A percentile compares a stretch with the other conserved stretches of the same genome.
Conservation (phyloP, 1,140 invertebrate genomes). For the Leguminivora glycinivorella region DNA sequence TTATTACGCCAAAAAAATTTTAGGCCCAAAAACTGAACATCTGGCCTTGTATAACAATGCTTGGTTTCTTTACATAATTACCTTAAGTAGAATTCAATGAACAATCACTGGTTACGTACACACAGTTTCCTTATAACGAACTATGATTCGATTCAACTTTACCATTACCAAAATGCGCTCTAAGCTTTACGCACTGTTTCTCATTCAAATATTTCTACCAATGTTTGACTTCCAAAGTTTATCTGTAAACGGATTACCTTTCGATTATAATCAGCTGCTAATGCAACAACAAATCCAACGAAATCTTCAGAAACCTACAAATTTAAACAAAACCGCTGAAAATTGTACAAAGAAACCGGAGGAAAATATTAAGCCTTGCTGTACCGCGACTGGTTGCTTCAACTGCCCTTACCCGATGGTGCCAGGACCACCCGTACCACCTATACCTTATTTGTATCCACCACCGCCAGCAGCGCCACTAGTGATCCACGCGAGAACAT, state of each 20-base stretch:
- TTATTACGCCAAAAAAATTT: no score
- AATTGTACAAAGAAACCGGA: background rate
- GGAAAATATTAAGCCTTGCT: background rate
- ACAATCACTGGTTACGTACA: background rate
- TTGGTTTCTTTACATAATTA: background rate
- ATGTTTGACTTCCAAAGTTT: background rate
- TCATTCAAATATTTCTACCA: background rate
- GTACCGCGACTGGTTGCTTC: background rate
- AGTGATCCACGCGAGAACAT: conserved; percentile 32
- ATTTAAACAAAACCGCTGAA: background rate
- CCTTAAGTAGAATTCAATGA: background rate
- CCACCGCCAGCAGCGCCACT: conserved; percentile 8
- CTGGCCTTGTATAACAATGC: background rate
- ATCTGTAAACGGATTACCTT: background rate
- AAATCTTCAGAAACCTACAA: background rate
- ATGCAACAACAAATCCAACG: background rate
- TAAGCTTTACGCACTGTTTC: background rate
- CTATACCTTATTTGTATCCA: conserved; percentile 34
- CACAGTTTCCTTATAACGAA: background rate
- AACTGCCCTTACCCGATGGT: background rate
- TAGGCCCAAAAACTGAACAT: no score
- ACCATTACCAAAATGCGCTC: background rate
- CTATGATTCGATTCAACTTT: background rate
- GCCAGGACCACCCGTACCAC: background rate
- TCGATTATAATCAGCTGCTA: background rate